Base-by-base conservation (phyloP, 2,888 invertebrate genomes). In the Halictus quadricinctus region DNA sequence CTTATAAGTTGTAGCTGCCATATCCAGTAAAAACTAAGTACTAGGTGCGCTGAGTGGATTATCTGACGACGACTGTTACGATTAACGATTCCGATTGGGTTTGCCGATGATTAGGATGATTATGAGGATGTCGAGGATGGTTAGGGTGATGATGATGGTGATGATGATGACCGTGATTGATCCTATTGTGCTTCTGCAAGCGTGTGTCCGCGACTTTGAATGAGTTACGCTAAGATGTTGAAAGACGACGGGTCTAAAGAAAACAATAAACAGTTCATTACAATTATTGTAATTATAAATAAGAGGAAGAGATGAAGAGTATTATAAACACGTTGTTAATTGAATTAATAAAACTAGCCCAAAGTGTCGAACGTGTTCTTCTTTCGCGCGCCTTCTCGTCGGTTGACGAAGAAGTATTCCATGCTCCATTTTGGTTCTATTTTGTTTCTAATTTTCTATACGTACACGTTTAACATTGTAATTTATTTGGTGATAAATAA, bases 321-420 rank as follows among this genome's bases (percentile, higher is more conserved):
- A 94, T 94, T 94, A 94, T 94, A 94, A 70, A 94, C 93, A 94
- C 93, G 94, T 94, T 94, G 94, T 94, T 94, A 94, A 94, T 94
- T 94, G 93, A 94, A 94, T 94, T 94, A 94, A 94, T 94, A 94
- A 94, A 94, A 94, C 92, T 94, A 94, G 94, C 94, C 94, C 94
- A 94, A 94, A 93, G 92, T 92, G 93, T 89, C 81, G 66, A 41
- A 4, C 7, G 36, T 41, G 21, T 69, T 69, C 7, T 69, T 41
- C 4, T 41, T 69, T 41, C 36, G 2, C 29, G 7, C 6, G 0
- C 64, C 64, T 29, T 1, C 25, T n/a, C n/a, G 10, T 58, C 21
- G 21, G 21, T 54, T 21, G 13, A 48, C 29, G 29, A 29, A 29
- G 29, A 29, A 29, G 29, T 29, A 29, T 29, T 29, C 29, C 29